These are phyloP conservation scores for Thera obeliscata DNA, from an alignment of 2,888 invertebrate species.

Conservation along the genomic window DNA sequence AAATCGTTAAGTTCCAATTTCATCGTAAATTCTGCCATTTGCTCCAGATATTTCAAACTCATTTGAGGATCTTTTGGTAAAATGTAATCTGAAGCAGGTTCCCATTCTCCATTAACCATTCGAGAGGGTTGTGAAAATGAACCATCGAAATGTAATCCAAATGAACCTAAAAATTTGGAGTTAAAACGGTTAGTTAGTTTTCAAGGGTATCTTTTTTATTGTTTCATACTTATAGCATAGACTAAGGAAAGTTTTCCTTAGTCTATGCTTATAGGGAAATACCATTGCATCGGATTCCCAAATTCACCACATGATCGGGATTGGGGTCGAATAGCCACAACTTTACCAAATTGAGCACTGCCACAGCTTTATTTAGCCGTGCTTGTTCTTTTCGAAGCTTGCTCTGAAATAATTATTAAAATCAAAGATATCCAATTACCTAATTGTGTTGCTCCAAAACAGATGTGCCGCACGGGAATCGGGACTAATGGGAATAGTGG, in stretches of 20 bases:
- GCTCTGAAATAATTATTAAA: conserved; percentile 45
- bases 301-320: conserved; percentile 72
- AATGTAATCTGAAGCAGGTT: conserved; percentile 66
- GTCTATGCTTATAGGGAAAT: no score
- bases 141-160: conserved; percentile 80
- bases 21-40: conserved; percentile 63
- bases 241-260: no score
- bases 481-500: not conserved
- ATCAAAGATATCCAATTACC: no score
- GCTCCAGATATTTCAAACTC: conserved; percentile 63
- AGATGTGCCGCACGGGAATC: not conserved
- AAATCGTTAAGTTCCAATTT: conserved; percentile 54
- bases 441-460: no score
- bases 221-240: not conserved
- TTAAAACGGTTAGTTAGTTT: not conserved
- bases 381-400: conserved; percentile 40
- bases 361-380: conserved; percentile 60
- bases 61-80: conserved; percentile 68
- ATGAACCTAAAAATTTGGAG: conserved; percentile 66
- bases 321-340: conserved; percentile 76
- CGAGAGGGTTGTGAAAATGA: conserved; percentile 85
- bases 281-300: conserved; percentile 84
- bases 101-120: conserved; percentile 72
- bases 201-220: not conserved
- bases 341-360: conserved; percentile 76